Percentiles rank a stretch among this genome's conserved stretches.
These are phyloP conservation scores for Caranx melampygus DNA, from an alignment of 2,113 vertebrate genomes.

Conservation along the genomic window DNA sequence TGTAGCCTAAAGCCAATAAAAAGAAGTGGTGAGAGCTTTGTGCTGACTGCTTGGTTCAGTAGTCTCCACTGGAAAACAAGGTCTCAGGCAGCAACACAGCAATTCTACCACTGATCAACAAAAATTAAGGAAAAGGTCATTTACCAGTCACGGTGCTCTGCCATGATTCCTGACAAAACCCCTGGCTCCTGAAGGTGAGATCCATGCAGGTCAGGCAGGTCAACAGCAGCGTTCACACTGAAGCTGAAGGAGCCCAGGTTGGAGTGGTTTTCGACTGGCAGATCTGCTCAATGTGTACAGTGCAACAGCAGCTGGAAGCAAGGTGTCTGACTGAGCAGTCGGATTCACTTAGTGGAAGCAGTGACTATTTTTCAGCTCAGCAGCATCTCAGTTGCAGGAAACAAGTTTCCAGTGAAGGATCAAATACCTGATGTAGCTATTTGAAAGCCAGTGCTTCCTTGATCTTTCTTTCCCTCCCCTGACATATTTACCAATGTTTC, in stretches of 20 bases:
- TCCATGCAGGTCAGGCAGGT: slow-evolving; percentile 13
- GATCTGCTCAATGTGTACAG: slow-evolving; percentile 9
- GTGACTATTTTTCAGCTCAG: slow-evolving; percentile 17
- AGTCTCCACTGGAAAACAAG: background rate
- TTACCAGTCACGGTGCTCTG: background rate
- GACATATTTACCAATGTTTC: background rate
- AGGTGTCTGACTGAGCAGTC: slow-evolving; percentile 27
- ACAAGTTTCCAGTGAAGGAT: slow-evolving; percentile 16
- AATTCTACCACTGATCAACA: slow-evolving; percentile 8
- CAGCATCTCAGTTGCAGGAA: background rate
- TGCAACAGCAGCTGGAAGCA: slow-evolving; percentile 18
- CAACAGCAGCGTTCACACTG: slow-evolving; percentile 10
- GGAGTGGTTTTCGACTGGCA: slow-evolving; percentile 17
- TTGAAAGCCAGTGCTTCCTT: background rate
- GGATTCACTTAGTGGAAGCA: slow-evolving; percentile 23
- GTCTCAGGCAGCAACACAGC: background rate
- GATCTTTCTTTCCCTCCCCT: background rate
- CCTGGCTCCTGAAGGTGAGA: background rate
- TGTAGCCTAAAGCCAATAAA: slow-evolving; percentile 7
- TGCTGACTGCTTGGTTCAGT: background rate
- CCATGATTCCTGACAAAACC: slow-evolving; percentile 2
- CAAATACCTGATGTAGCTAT: background rate
- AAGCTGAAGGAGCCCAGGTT: slow-evolving; percentile 1
- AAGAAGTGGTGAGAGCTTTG: background rate
- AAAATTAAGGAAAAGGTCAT: slow-evolving; percentile 3